Evolutionary conservation across 2,113 vertebrate species (phyloP), one percentile per base, ranked within the genome.

Genomic region (Nycticryphes semicollaris): DNA sequence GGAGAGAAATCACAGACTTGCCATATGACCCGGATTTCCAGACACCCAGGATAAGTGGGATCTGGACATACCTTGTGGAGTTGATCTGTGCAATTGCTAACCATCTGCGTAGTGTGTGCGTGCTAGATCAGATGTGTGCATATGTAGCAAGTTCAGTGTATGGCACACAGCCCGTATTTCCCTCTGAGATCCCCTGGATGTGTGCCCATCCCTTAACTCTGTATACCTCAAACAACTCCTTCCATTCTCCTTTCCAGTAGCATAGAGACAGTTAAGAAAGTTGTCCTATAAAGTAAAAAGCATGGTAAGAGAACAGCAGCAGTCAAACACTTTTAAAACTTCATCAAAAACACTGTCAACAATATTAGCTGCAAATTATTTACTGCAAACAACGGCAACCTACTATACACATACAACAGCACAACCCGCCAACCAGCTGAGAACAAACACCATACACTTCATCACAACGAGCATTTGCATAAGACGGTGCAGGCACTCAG

Each of bases 71-170:
- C 39, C 68, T 91, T 3, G 6, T 72, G 69, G 35, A 92, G 80
- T 27, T 84, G 86, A 50, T 84, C 94, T 79, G 80, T 89, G 62
- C 89, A 64, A 89, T 82, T 43, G 88, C 45, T 68, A 72, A 68
- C 94, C 94, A 92, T 92, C 94, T 96, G 94, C 23, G 2, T 17
- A 45, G 73, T 5, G 53, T 72, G 70, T 1, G 8, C 1, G 0
- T 72, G 77, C 89, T 95, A 76, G 43, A 96, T 96, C 89, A 72
- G 93, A 95, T 94, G 91, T 87, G 74, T 4, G 31, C 89, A 87
- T 89, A 89, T 87, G 91, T 73, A 94, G 77, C 91, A 89, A 96
- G 66, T 72, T 91, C 84, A 87, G 66, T 53, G 77, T 24, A 60
- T 93, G 94, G 94, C 96, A 84, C 57, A 57, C 13, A 56, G 89